These are phyloP conservation scores for Caranx melampygus DNA, from an alignment of 2,113 vertebrate genomes.

Conservation along the genomic window DNA sequence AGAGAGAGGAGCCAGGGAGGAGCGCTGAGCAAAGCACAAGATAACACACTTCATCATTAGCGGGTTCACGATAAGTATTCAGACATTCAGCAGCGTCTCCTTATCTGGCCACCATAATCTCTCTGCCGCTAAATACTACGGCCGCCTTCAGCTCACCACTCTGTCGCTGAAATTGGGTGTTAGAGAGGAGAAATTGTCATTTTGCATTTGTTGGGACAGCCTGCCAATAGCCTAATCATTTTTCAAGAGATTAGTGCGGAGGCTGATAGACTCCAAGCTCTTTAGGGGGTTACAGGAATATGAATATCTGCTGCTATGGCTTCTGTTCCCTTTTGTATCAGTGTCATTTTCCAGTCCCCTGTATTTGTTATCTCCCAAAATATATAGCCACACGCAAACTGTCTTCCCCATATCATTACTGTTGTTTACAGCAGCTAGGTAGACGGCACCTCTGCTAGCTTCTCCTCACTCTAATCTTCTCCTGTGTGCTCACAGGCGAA, in stretches of 20 bases:
- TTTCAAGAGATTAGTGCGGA: constrained; percentile 53
- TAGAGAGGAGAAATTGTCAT: constrained; percentile 45
- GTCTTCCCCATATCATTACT: constrained; percentile 23
- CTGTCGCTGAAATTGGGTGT: constrained; percentile 56
- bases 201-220: constrained; percentile 45
- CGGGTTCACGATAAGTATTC: constrained; percentile 79
- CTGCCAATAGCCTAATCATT: constrained; percentile 54
- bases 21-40: constrained; percentile 77
- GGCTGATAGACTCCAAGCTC: constrained; percentile 37
- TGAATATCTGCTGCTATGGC: constrained; percentile 20
- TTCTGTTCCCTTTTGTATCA: constrained; percentile 17
- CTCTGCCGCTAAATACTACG: constrained; percentile 67
- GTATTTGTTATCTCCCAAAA: constrained; percentile 17
- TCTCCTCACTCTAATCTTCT: constrained; percentile 47
- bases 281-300: constrained; percentile 22
- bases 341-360: constrained; percentile 22
- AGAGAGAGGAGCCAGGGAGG: constrained; percentile 27
- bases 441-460: constrained; percentile 37
- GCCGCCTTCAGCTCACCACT: constrained; percentile 57
- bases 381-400: constrained; percentile 17
- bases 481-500: constrained; percentile 27
- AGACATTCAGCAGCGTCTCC: constrained; percentile 67
- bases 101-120: constrained; percentile 79
- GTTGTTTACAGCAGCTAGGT: constrained; percentile 38
- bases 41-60: constrained; percentile 76